Conservation (phyloP, 2,113 vertebrate genomes). For the Lepidothrix coronata region DNA sequence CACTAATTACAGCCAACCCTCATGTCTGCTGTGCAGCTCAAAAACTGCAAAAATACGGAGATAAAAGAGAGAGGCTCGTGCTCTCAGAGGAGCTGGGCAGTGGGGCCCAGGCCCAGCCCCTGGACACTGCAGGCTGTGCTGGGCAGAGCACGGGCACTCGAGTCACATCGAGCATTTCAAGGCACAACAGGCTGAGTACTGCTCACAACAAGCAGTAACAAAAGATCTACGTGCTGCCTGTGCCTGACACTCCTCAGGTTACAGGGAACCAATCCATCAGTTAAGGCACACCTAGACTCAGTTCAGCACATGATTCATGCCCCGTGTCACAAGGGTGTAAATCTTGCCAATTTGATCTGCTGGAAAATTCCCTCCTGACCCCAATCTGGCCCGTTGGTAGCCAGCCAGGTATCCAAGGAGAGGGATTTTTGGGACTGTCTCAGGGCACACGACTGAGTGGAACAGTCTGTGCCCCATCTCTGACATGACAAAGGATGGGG, state of each 20-base stretch:
- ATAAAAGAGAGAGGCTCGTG: not conserved
- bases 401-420: not conserved
- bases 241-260: not conserved
- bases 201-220: not conserved
- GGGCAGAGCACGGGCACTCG: not conserved
- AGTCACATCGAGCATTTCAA: not conserved
- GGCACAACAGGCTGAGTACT: not conserved
- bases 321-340: not conserved
- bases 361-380: slow-evolving; percentile 34
- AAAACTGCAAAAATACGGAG: not conserved
- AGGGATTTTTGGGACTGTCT: not conserved
- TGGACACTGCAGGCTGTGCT: not conserved
- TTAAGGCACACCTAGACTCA: not conserved
- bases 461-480: not conserved
- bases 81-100: not conserved
- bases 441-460: not conserved
- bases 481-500: not conserved
- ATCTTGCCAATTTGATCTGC: not conserved
- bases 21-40: not conserved
- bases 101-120: not conserved
- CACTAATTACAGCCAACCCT: not conserved
- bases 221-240: not conserved
- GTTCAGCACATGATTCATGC: not conserved
- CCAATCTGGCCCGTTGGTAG: not conserved
- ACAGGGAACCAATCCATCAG: not conserved